Base-by-base conservation (phyloP, 2,888 invertebrate genomes). In the Colostygia pectinataria region DNA sequence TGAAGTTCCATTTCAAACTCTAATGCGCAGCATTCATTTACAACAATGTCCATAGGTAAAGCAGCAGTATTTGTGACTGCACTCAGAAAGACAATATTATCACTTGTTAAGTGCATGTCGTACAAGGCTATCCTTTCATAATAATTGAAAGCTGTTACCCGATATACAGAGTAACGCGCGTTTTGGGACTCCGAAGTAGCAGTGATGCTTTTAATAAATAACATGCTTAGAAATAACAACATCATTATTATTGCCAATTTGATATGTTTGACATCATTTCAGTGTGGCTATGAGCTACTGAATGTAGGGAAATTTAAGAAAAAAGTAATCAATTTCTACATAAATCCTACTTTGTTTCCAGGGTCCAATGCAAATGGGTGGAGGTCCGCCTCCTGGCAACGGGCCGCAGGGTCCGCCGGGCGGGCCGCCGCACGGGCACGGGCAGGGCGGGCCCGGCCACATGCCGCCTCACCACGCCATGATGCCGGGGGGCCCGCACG, bases 281-380 rank as follows among this genome's bases (percentile, higher is more conserved):
- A 44, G 28, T 33, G 9, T 55, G 52, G 57, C 47, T 42, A 45
- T 50, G 49, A 25, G 8, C 4, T 18, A 18, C 1, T n/a, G 3
- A 10, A n/a, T 18, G 18, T 4, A 18, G 18, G 18, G 4, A 18
- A 18, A 2, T 18, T 4, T 4, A 18, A 18, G 18, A 4, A 18
- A 4, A 18, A 18, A 18, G 18, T 18, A 3, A 3, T 3, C 18
- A 18, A 18, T 18, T 3, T 18, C 4, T 18, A 18, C 4, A n/a
- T n/a, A n/a, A n/a, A n/a, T n/a, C n/a, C n/a, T 24, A 6, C 33
- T 18, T 10, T 24, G 7, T n/a, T 59, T 58, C 6, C 58, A 87
- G 87, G 80, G 70, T 12, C 78, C 84, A 2, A 83, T 91, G 53
- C 83, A 91, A 6, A 79, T 89, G 85, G 80, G 80, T 65, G 80